These are phyloP conservation scores for Plectropomus leopardus DNA, from an alignment of 2,113 vertebrate genomes.

Conservation along the genomic window DNA sequence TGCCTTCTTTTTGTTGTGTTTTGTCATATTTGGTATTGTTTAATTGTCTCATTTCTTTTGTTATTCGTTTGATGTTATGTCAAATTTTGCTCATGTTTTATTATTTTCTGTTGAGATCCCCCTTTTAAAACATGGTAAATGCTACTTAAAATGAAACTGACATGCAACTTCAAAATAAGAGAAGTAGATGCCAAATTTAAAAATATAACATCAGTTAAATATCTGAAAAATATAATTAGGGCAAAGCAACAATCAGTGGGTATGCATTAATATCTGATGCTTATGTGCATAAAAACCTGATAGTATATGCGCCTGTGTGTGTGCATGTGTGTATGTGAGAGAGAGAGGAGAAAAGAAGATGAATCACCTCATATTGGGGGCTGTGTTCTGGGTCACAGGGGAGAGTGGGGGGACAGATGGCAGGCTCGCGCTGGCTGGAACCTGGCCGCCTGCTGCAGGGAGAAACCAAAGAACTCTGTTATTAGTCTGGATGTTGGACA, in stretches of 20 bases:
- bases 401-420: constrained; percentile 94
- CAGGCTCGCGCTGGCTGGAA: constrained; percentile 91
- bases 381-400: constrained; percentile 92
- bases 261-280: constrained; percentile 42
- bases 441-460: constrained; percentile 82
- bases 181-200: background rate
- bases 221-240: background rate
- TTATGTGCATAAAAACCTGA: constrained; percentile 60
- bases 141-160: background rate
- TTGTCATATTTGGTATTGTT: too few species aligned
- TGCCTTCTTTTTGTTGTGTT: too few species aligned
- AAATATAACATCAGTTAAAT: background rate
- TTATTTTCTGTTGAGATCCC: too few species aligned
- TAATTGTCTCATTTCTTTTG: too few species aligned
- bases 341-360: constrained; percentile 72
- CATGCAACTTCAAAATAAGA: background rate
- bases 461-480: constrained; percentile 78
- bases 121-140: too few species aligned
- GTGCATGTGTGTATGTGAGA: background rate
- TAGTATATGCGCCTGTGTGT: constrained; percentile 17
- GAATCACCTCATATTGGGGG: constrained; percentile 96
- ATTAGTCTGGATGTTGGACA: constrained; percentile 79
- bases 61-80: too few species aligned
- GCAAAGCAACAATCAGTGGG: constrained; percentile 39
- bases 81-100: too few species aligned